phyloP scores from a whole-genome alignment of 2,888 invertebrate genomes.

The Meloe dianella region DNA sequence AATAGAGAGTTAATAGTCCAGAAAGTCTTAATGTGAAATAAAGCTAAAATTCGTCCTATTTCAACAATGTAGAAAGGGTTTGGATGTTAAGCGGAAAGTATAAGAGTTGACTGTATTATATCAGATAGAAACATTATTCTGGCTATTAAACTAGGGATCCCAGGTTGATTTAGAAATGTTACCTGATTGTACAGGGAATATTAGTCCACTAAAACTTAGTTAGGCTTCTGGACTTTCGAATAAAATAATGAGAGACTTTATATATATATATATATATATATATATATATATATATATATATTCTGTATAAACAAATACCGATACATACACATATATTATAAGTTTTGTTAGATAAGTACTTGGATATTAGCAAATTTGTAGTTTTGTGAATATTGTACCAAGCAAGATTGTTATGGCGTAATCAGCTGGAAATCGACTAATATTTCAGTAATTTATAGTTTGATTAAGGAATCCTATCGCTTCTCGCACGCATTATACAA shows the following conservation, averaged over 20 bases:
- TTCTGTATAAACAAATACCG: background rate
- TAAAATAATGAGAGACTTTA: conserved; percentile 20
- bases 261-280: background rate
- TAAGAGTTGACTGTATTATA: background rate
- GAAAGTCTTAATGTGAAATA: background rate
- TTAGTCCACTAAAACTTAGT: conserved; percentile 15
- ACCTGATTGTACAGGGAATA: conserved; percentile 22
- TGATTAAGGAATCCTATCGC: no score
- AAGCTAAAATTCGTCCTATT: background rate
- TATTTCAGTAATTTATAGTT: no score
- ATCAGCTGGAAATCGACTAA: no score
- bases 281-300: background rate
- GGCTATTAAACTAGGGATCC: conserved; percentile 10
- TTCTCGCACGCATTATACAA: no score
- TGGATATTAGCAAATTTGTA: conserved; percentile 25
- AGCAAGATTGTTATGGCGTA: no score
- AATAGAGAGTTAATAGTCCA: background rate
- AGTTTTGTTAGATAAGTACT: conserved; percentile 26
- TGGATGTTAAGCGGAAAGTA: background rate
- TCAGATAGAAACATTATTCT: background rate
- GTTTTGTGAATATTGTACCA: background rate
- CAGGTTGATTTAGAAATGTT: conserved; percentile 18
- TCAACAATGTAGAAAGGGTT: background rate
- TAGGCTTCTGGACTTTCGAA: conserved; percentile 10
- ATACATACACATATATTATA: conserved; percentile 22